Conservation (phyloP, 2,888 invertebrate genomes). For the Iphiclides podalirius region DNA sequence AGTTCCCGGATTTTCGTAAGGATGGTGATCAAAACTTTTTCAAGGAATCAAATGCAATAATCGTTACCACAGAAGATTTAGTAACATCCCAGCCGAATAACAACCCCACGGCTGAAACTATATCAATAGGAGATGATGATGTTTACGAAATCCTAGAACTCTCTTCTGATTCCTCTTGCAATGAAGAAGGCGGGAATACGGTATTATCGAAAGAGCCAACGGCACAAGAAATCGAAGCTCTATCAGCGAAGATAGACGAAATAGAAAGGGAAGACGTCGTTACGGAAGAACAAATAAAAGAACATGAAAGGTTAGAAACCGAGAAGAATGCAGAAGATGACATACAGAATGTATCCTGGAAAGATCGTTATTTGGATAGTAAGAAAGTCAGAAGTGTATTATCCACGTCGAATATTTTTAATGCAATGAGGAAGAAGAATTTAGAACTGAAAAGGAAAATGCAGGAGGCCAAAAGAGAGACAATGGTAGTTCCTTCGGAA, state of each 20-base stretch:
- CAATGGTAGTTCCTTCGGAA: constrained; percentile 33
- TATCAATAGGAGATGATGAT: constrained; percentile 35
- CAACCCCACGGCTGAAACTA: neutral
- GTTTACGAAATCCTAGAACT: constrained; percentile 59
- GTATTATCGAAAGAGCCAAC: constrained; percentile 70
- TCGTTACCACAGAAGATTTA: constrained; percentile 1
- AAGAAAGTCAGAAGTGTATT: constrained; percentile 80
- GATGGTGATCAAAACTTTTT: constrained; percentile 57
- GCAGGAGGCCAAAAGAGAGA: constrained; percentile 43
- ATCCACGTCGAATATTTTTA: constrained; percentile 70
- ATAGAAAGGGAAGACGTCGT: constrained; percentile 56
- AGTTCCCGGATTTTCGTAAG: constrained; percentile 56
- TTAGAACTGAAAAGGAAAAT: constrained; percentile 65
- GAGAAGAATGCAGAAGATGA: constrained; percentile 21
- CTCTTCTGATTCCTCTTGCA: constrained; percentile 63
- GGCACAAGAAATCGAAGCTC: constrained; percentile 62
- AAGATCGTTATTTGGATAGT: constrained; percentile 80
- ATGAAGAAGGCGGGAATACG: constrained; percentile 54
- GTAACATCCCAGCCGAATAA: neutral
- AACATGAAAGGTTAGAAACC: constrained; percentile 35
- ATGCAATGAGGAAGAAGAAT: constrained; percentile 81
- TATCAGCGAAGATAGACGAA: constrained; percentile 72
- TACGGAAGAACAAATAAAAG: constrained; percentile 45
- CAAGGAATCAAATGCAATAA: constrained; percentile 31
- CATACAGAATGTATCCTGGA: constrained; percentile 68